These are phyloP conservation scores for Aelia acuminata DNA, from an alignment of 2,888 invertebrate genomes.

Conservation along the genomic window DNA sequence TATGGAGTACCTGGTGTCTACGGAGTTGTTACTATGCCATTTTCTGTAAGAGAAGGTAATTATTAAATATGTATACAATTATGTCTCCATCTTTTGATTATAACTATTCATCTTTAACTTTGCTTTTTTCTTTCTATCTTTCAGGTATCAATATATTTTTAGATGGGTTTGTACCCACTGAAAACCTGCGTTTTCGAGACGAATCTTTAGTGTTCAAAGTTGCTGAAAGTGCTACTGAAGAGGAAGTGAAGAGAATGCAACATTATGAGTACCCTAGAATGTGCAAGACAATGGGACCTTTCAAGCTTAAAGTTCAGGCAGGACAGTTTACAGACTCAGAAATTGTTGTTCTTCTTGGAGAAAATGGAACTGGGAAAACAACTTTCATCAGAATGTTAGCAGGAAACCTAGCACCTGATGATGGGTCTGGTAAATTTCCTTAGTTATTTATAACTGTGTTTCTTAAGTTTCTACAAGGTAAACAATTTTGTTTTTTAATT, in stretches of 20 bases:
- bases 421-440: conserved; percentile 73
- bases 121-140: conserved; percentile 61
- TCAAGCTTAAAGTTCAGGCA: conserved; percentile 83
- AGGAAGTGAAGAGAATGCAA: conserved; percentile 97
- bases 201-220: conserved; percentile 98
- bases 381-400: conserved; percentile 99
- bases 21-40: conserved; percentile 99
- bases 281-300: conserved; percentile 86
- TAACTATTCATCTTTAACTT: neutral
- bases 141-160: conserved; percentile 97
- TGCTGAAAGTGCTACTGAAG: conserved; percentile 96
- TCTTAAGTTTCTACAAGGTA: no score
- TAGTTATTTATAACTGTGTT: no score
- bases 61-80: neutral
- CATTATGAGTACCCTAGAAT: conserved; percentile 93
- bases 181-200: conserved; percentile 98
- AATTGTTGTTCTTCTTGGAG: conserved; percentile 95
- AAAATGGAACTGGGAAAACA: conserved; percentile 99
- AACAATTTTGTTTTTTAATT: conserved; percentile 61
- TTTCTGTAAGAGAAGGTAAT: conserved; percentile 96
- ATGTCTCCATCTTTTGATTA: conserved; percentile 9
- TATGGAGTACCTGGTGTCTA: conserved; percentile 99
- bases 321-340: conserved; percentile 99
- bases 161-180: conserved; percentile 99
- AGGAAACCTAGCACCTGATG: conserved; percentile 93